phyloP scores from a whole-genome alignment of 2,113 vertebrate species.

The Mus musculus region GRCm39 chr2:73614001-73614500 shows the following conservation, averaged over 20 bases:
- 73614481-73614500: neutral
- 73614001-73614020: constrained; percentile 26
- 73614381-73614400: constrained; percentile 35
- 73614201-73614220: neutral
- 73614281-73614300: neutral
- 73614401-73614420: neutral
- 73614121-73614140: neutral
- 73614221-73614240: neutral
- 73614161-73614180: neutral
- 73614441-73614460: constrained; percentile 1
- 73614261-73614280: neutral
- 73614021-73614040: constrained; percentile 42
- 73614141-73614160: neutral
- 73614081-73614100: neutral
- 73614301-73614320: neutral
- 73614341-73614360: neutral
- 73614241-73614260: constrained; percentile 12
- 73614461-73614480: neutral
- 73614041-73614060: constrained; percentile 52
- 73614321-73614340: neutral
- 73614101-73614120: neutral
- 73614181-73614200: neutral
- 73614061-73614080: neutral
- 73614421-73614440: constrained; percentile 11
- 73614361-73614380: neutral